Evolutionary conservation across 2,113 vertebrate genomes (phyloP).

Genomic region (Scartelaos histophorus): DNA sequence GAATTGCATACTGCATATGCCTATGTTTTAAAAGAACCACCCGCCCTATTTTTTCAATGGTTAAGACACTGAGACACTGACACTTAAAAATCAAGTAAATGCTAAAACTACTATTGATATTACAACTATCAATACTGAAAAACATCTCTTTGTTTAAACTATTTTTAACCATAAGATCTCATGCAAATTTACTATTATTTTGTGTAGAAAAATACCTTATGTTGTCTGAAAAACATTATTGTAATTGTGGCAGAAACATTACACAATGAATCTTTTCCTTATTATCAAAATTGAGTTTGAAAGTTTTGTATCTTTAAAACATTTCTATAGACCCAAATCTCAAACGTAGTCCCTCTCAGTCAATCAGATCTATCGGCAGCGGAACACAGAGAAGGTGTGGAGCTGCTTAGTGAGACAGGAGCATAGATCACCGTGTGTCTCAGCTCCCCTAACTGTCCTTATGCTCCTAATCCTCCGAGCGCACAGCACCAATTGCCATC

Average conservation of each 20-base stretch:
- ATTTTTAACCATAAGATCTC: background rate
- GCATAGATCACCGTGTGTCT: slow-evolving; percentile 57
- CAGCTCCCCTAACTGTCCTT: slow-evolving; percentile 24
- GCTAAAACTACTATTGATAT: too few relatives aligned
- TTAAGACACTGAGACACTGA: too few relatives aligned
- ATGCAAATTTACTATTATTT: too few relatives aligned
- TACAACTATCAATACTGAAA: background rate
- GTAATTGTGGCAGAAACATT: too few relatives aligned
- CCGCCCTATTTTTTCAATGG: too few relatives aligned
- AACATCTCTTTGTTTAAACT: background rate
- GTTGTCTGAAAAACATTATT: too few relatives aligned
- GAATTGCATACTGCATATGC: background rate
- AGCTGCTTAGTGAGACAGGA: slow-evolving; percentile 34
- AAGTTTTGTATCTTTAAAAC: background rate
- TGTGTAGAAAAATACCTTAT: too few relatives aligned
- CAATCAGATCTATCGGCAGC: slow-evolving; percentile 54
- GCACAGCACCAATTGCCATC: slow-evolving; percentile 25
- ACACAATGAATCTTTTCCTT: too few relatives aligned
- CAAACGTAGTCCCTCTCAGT: slow-evolving; percentile 23
- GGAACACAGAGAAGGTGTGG: slow-evolving; percentile 31
- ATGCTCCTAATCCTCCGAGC: slow-evolving; percentile 44
- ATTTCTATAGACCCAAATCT: background rate
- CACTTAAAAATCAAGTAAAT: too few relatives aligned
- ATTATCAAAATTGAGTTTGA: background rate
- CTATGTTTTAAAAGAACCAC: background rate